Evolutionary conservation across 2,888 invertebrate genomes (phyloP).

Genomic region (Coenonympha arcania): DNA sequence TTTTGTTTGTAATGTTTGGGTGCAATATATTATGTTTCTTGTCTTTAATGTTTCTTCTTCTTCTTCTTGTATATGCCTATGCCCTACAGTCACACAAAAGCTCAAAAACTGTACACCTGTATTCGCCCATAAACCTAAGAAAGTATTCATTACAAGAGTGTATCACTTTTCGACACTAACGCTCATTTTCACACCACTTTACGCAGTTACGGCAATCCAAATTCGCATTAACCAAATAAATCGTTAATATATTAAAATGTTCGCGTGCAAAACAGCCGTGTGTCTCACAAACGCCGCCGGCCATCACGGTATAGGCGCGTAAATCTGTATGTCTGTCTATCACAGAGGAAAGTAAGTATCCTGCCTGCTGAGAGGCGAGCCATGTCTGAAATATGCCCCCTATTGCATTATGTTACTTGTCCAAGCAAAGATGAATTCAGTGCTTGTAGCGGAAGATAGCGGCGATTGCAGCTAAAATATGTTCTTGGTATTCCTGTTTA

Average conservation of each 20-base stretch:
- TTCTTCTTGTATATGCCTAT: too few species aligned
- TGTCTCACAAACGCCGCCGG: constrained; percentile 27
- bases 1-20: too few species aligned
- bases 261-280: constrained; percentile 30
- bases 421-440: constrained; percentile 1
- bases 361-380: constrained; percentile 1
- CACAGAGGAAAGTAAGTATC: constrained; percentile 1
- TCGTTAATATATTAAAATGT: constrained; percentile 5
- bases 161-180: too few species aligned
- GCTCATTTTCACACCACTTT: too few species aligned
- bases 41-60: too few species aligned
- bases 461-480: too few species aligned
- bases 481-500: too few species aligned
- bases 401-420: background rate
- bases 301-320: constrained; percentile 35
- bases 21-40: too few species aligned
- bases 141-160: too few species aligned
- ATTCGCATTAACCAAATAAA: constrained; percentile 2
- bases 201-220: background rate
- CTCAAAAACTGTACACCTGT: too few species aligned
- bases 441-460: background rate
- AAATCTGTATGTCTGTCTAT: constrained; percentile 27
- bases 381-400: constrained; percentile 3
- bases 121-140: too few species aligned
- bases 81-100: too few species aligned